Evolutionary conservation across 92 coral and sea anemone species (phyloP), one percentile per base, ranked within the genome.

Genomic region (Siderastrea siderea): DNA sequence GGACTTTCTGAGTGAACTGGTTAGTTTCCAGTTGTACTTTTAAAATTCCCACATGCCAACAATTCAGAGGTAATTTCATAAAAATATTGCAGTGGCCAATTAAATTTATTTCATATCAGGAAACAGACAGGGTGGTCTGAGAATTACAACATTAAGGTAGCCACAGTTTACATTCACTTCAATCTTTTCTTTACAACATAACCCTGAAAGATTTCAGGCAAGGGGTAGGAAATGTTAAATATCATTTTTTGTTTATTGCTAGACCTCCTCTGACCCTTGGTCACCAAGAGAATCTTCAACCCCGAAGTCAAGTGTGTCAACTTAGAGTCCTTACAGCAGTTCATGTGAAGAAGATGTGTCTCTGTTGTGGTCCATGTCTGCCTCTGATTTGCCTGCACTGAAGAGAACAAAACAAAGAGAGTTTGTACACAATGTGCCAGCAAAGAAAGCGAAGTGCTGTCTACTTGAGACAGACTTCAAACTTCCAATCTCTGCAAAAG

Each of bases 401-500:
- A 74, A 74, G 78, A 74, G 78, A 46, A 74, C 57, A 11, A 74
- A 74, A 38, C 78, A 60, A 15, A 50, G 78, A 26, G 78, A 74
- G 10, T 62, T 44, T 17, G 15, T 55, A 73, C 38, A 26, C 38
- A 26, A 26, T 26, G 75, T 5, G 44, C 55, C 58, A 44, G 10
- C 72, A 65, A 66, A 80, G 66, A 62, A 5, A n/a, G 71, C 47
- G 17, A 80, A 80, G n/a, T 11, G 19, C 44, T 16, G 3, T 64
- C 85, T 63, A 1, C 61, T 68, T 51, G 86, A 78, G 45, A 50
- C 26, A n/a, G 78, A 69, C 76, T 82, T 82, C 44, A 67, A 82
- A 64, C 61, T 82, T 0, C 86, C 78, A n/a, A 69, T 48, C 26
- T 17, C 77, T 38, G 47, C 74, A 46, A 68, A 82, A 69, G 48